Evolutionary conservation across 2,888 invertebrate species (phyloP).

Genomic region (Argyresthia albistria): DNA sequence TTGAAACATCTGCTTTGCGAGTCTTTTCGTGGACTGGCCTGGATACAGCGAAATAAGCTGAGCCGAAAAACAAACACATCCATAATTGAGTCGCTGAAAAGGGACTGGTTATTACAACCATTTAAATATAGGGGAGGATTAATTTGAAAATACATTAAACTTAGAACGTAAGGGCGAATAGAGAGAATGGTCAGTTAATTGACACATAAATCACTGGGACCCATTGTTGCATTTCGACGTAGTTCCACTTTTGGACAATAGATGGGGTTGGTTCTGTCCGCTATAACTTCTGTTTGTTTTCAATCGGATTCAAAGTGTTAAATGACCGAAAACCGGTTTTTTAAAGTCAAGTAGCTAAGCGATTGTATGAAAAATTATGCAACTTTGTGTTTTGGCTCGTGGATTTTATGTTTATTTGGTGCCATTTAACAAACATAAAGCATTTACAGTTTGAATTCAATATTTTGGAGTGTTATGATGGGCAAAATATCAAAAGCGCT

Average conservation of each 20-base stretch:
- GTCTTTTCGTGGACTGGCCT: not conserved
- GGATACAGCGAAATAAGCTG: conserved; percentile 32
- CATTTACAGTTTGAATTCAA: too few species aligned
- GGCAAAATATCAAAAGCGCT: too few species aligned
- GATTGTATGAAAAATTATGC: conserved; percentile 33
- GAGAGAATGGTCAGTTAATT: conserved; percentile 65
- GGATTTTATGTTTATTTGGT: too few species aligned
- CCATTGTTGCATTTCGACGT: conserved; percentile 17
- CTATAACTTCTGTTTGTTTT: conserved; percentile 23
- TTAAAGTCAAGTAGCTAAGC: conserved; percentile 17
- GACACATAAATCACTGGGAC: conserved; percentile 53
- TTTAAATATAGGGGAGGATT: conserved; percentile 38
- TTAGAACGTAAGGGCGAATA: conserved; percentile 10
- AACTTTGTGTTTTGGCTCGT: not conserved
- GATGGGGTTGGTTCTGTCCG: conserved; percentile 46
- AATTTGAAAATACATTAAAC: conserved; percentile 49
- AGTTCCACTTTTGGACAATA: conserved; percentile 36
- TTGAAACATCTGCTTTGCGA: not conserved
- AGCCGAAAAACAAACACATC: conserved; percentile 58
- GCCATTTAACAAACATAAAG: too few species aligned
- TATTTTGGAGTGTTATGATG: too few species aligned
- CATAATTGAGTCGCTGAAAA: conserved; percentile 47
- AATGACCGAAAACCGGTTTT: conserved; percentile 29
- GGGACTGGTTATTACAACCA: conserved; percentile 35
- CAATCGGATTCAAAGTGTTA: conserved; percentile 20